phyloP scores from a whole-genome alignment of 2,797 vertebrate genomes.

The Brotula barbata region DNA sequence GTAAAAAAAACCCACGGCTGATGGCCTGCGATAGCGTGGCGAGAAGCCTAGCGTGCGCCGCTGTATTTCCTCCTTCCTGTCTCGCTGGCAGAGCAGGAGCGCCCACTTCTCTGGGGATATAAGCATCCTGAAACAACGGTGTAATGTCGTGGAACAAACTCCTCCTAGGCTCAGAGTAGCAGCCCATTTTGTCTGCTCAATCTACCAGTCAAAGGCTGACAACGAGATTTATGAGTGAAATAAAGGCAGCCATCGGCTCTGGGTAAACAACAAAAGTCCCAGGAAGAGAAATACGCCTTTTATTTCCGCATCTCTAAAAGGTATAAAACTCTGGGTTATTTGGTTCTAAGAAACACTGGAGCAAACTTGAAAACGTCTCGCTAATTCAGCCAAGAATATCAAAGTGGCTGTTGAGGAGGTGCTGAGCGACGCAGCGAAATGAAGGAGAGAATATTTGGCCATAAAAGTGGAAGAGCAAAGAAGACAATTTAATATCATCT shows the following conservation, averaged over 20 bases:
- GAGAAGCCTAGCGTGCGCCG: conserved; percentile 8
- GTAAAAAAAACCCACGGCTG: conserved; percentile 21
- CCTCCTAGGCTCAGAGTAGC: conserved; percentile 61
- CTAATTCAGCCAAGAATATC: conserved; percentile 23
- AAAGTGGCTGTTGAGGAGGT: conserved; percentile 18
- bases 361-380: conserved; percentile 3
- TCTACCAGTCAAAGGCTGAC: conserved; percentile 68
- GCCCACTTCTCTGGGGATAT: conserved; percentile 44
- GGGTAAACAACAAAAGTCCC: conserved; percentile 61
- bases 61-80: conserved; percentile 37
- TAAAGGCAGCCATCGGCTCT: conserved; percentile 58
- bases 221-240: conserved; percentile 73
- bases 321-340: not conserved
- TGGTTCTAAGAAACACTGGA: not conserved
- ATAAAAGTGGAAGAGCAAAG: conserved; percentile 31
- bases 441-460: conserved; percentile 34
- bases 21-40: conserved; percentile 9
- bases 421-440: conserved; percentile 24
- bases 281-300: conserved; percentile 49
- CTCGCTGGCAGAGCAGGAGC: conserved; percentile 39
- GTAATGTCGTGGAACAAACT: conserved; percentile 80
- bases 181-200: conserved; percentile 70
- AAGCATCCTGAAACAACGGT: conserved; percentile 56
- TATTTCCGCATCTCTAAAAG: conserved; percentile 43
- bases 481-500: conserved; percentile 36